Base-by-base conservation (phyloP, 2,888 invertebrate species). In the Apoda limacodes region DNA sequence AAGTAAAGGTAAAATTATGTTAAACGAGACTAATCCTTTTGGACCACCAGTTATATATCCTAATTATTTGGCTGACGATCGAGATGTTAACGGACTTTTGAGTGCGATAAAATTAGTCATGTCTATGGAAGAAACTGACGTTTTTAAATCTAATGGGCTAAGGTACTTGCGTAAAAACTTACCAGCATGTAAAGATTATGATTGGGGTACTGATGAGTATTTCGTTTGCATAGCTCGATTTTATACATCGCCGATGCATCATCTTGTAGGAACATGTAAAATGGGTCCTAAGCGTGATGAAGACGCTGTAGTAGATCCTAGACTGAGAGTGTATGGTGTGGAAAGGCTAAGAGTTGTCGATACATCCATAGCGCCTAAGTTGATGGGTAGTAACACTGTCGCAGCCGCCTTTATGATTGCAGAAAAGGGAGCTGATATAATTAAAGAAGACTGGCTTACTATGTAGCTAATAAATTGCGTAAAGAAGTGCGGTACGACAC, bases 381-480 rank as follows among this genome's bases (percentile, higher is more conserved):
- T 92, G 14, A 75, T 88, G 1, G 88, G 90, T 39, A 91, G 89
- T 1, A 93, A 93, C 55, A 92, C 92, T 0, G 91, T 92, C 49
- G 93, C 89, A 0, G 88, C 92, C 0, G 82, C 84, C 0, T 87
- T 92, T n/a, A n/a, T n/a, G n/a, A n/a, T n/a, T n/a, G n/a, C n/a
- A n/a, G n/a, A n/a, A n/a, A n/a, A n/a, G n/a, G n/a, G n/a, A n/a
- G n/a, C n/a, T n/a, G n/a, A n/a, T n/a, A n/a, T n/a, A n/a, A n/a
- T n/a, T n/a, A n/a, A n/a, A n/a, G n/a, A n/a, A n/a, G n/a, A n/a
- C n/a, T n/a, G n/a, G n/a, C n/a, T n/a, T n/a, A n/a, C n/a, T n/a
- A n/a, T n/a, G n/a, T n/a, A n/a, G n/a, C n/a, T n/a, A n/a, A n/a
- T n/a, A n/a, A n/a, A n/a, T n/a, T n/a, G n/a, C n/a, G n/a, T n/a